phyloP scores from a whole-genome alignment of 2,888 invertebrate species.

The Tipula helvola region DNA sequence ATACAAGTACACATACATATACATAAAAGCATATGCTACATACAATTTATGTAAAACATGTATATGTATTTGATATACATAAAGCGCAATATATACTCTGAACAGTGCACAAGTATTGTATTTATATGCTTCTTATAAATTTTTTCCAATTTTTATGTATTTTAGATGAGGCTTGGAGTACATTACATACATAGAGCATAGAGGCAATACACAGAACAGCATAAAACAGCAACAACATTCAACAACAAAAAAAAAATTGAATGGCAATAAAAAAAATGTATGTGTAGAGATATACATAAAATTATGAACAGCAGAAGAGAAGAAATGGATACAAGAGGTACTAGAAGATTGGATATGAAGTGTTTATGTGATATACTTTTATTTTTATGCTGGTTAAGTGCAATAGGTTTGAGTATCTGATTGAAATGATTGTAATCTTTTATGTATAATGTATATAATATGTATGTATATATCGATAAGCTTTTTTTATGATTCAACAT shows the following conservation, averaged over 20 bases:
- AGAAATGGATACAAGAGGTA: neutral
- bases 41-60: neutral
- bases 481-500: neutral
- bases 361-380: neutral
- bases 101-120: neutral
- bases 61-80: neutral
- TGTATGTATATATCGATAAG: neutral
- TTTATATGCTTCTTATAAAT: neutral
- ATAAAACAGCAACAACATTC: neutral
- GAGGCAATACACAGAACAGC: neutral
- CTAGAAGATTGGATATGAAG: neutral
- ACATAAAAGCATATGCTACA: neutral
- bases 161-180: neutral
- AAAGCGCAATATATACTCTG: neutral
- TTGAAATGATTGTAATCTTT: neutral
- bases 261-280: neutral
- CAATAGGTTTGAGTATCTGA: neutral
- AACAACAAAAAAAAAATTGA: neutral
- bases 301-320: neutral
- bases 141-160: neutral
- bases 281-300: neutral
- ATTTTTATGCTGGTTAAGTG: neutral
- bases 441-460: neutral
- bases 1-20: neutral
- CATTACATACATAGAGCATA: neutral